phyloP scores from a whole-genome alignment of 2,888 invertebrate genomes.

The Augiades crinisus region DNA sequence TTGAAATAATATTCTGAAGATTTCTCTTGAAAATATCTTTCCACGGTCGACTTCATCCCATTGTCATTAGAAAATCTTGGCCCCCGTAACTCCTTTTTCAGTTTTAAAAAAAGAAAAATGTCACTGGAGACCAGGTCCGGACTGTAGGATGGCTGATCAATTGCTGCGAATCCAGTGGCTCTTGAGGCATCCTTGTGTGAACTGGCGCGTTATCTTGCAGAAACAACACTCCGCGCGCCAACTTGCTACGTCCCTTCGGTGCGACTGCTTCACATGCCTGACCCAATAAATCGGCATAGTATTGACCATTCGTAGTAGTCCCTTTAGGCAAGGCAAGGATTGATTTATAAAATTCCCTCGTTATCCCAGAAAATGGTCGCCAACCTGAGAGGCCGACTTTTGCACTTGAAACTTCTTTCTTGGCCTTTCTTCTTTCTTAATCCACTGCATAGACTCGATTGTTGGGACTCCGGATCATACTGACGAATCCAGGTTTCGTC shows the following conservation, averaged over 20 bases:
- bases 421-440: background rate
- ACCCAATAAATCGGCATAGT: conserved; percentile 1
- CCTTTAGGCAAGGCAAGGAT: background rate
- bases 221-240: background rate
- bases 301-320: background rate
- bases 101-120: background rate
- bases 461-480: background rate
- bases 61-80: background rate
- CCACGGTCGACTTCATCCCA: background rate
- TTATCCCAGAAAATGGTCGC: conserved; percentile 1
- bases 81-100: too few relatives aligned
- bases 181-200: background rate
- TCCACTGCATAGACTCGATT: background rate
- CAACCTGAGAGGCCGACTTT: background rate
- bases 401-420: background rate
- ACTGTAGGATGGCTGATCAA: background rate
- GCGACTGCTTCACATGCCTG: conserved; percentile 1
- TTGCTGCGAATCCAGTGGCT: background rate
- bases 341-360: background rate
- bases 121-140: background rate
- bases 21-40: background rate
- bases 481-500: background rate
- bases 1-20: background rate
- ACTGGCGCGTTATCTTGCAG: background rate
- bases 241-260: background rate